Conservation (phyloP, 2,797 vertebrate genomes). For the Monodelphis domestica region DNA sequence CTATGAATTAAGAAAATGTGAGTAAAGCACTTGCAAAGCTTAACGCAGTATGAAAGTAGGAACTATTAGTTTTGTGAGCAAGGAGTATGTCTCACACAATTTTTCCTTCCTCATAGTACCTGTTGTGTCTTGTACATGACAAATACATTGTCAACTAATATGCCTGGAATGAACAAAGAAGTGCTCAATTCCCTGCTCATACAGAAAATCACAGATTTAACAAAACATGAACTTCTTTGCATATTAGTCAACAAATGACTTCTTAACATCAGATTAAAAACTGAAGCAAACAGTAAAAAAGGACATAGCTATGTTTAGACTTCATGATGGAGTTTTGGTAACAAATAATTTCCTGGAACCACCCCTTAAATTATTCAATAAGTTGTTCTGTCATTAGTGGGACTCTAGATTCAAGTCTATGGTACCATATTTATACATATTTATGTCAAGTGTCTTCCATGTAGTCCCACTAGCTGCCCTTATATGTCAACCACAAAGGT, state of each 20-base stretch:
- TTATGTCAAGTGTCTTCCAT: background rate
- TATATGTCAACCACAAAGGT: background rate
- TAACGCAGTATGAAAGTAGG: background rate
- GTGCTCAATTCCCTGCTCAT: background rate
- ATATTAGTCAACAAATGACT: background rate
- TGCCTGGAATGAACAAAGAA: background rate
- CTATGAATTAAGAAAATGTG: background rate
- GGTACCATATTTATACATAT: background rate
- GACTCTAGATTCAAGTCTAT: background rate
- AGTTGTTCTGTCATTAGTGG: background rate
- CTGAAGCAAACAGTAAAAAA: background rate
- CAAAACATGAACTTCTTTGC: background rate
- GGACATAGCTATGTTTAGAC: background rate
- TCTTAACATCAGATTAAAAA: background rate
- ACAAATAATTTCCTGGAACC: conserved; percentile 39
- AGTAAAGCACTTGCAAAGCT: background rate
- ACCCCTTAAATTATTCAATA: background rate
- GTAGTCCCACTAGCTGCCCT: background rate
- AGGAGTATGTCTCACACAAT: background rate
- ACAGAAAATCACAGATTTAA: background rate
- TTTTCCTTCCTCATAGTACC: background rate
- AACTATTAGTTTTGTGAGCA: background rate
- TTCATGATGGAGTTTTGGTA: background rate
- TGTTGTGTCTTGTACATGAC: background rate
- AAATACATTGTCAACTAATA: background rate